phyloP scores from a whole-genome alignment of 2,797 vertebrate species.

The Pantherophis alleghaniensis region DNA sequence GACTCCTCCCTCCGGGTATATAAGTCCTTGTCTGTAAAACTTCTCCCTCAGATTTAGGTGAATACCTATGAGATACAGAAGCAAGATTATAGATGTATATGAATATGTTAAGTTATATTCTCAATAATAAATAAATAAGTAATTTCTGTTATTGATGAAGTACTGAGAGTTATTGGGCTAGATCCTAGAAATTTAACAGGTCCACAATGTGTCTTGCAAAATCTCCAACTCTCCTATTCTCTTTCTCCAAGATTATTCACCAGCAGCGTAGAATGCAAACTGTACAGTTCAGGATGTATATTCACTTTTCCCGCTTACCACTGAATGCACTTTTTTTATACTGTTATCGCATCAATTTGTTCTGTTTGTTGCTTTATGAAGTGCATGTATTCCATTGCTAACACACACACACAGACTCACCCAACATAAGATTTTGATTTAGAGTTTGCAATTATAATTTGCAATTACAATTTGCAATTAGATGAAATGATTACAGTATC shows the following conservation, averaged over 20 bases:
- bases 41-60: too few species aligned
- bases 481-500: constrained; percentile 26
- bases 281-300: neutral
- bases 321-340: constrained; percentile 20
- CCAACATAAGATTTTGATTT: constrained; percentile 22
- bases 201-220: neutral
- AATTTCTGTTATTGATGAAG: too few species aligned
- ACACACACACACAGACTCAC: neutral
- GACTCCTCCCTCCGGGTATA: too few species aligned
- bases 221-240: too few species aligned
- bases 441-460: constrained; percentile 47
- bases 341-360: constrained; percentile 13
- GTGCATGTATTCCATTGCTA: constrained; percentile 38
- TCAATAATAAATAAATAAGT: too few species aligned
- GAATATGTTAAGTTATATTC: too few species aligned
- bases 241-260: too few species aligned
- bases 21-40: too few species aligned
- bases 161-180: too few species aligned
- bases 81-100: too few species aligned
- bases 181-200: neutral
- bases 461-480: constrained; percentile 49
- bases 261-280: neutral
- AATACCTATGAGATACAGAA: too few species aligned
- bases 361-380: constrained; percentile 14
- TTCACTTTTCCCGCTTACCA: neutral